A percentile compares a stretch with the other conserved stretches of the same genome.
Conservation (phyloP, 2,888 invertebrate species). For the Nomada fucata region DNA sequence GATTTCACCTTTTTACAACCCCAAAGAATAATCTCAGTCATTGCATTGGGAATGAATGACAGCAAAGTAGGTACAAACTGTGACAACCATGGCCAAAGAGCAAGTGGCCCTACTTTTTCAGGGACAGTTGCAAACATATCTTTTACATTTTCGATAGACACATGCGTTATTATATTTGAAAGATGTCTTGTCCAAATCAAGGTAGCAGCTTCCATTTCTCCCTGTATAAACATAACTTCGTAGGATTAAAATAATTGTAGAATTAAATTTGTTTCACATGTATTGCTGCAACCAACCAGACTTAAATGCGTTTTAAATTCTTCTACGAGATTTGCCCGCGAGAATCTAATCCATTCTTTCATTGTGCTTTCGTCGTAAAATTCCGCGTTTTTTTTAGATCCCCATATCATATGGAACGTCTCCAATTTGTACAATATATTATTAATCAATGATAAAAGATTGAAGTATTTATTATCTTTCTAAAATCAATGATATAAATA, state of each 20-base stretch:
- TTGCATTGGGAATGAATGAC: constrained; percentile 73
- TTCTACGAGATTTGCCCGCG: constrained; percentile 81
- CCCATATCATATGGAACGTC: constrained; percentile 82
- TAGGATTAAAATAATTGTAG: constrained; percentile 5
- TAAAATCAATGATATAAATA: constrained; percentile 32
- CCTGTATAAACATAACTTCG: constrained; percentile 61
- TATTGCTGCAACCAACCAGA: constrained; percentile 77
- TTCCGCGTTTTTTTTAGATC: constrained; percentile 63
- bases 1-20: constrained; percentile 72
- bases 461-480: constrained; percentile 56
- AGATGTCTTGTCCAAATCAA: constrained; percentile 82
- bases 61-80: constrained; percentile 79
- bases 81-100: constrained; percentile 78
- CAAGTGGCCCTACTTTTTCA: constrained; percentile 60
- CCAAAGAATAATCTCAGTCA: constrained; percentile 77
- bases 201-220: constrained; percentile 78
- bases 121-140: constrained; percentile 75
- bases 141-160: constrained; percentile 71
- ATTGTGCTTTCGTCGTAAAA: constrained; percentile 69
- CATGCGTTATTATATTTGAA: constrained; percentile 70
- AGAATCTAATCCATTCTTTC: constrained; percentile 84
- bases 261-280: not conserved
- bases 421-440: constrained; percentile 81
- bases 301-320: constrained; percentile 82
- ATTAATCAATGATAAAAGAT: constrained; percentile 67